A percentile compares a stretch with the other conserved stretches of the same genome.
These are phyloP conservation scores for Eubucco bourcierii DNA, from an alignment of 2,113 vertebrate species.

Conservation along the genomic window DNA sequence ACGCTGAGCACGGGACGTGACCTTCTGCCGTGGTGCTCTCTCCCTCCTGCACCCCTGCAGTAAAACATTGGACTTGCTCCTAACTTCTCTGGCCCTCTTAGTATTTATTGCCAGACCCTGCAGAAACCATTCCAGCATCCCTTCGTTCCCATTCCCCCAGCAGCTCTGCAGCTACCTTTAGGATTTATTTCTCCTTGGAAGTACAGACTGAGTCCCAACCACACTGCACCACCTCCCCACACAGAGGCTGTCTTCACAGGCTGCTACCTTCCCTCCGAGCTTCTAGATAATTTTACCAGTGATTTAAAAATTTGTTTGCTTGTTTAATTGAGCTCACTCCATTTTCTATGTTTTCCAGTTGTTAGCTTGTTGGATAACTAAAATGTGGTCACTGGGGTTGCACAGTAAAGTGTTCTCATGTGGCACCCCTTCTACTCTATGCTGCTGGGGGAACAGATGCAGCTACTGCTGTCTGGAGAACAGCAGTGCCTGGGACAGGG, in stretches of 20 bases:
- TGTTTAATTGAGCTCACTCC: background rate
- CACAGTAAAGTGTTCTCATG: background rate
- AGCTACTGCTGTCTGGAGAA: background rate
- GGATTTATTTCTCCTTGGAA: slow-evolving; percentile 51
- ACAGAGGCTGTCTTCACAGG: background rate
- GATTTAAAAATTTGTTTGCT: background rate
- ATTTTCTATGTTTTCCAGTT: background rate
- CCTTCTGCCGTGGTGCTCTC: background rate
- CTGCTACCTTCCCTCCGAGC: background rate
- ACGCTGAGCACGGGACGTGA: background rate
- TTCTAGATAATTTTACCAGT: background rate
- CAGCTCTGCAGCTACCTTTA: background rate
- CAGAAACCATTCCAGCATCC: background rate
- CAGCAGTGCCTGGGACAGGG: background rate
- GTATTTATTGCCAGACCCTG: background rate
- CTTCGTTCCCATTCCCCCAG: background rate
- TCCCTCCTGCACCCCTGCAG: background rate
- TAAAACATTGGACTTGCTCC: background rate
- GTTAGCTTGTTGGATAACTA: background rate
- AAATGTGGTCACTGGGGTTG: background rate
- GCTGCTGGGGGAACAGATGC: background rate
- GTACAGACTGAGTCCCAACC: background rate
- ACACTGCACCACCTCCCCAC: background rate
- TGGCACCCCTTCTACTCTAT: background rate
- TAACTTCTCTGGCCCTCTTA: background rate